These are phyloP conservation scores for Philotrypesis tridentata DNA, from an alignment of 1,140 invertebrate species.

Conservation along the genomic window DNA sequence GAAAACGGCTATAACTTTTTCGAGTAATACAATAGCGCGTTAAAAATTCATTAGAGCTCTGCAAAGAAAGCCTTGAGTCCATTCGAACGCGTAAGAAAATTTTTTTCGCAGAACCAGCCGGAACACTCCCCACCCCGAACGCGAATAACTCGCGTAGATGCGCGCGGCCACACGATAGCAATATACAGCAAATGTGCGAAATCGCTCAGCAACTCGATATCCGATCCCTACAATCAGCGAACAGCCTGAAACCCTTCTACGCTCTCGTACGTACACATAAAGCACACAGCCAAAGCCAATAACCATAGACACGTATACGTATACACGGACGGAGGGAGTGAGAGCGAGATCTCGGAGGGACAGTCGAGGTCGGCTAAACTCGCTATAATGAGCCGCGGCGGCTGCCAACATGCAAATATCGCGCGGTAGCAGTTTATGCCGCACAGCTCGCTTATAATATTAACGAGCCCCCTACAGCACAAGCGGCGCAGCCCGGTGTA, in stretches of 20 bases:
- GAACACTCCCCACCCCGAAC: too few relatives aligned
- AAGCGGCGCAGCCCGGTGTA: background rate
- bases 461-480: constrained; percentile 4
- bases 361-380: constrained; percentile 1
- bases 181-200: background rate
- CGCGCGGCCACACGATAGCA: background rate
- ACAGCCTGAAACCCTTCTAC: background rate
- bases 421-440: constrained; percentile 8
- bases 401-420: background rate
- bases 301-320: background rate
- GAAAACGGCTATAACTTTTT: too few relatives aligned
- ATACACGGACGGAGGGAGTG: background rate
- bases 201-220: background rate
- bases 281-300: background rate
- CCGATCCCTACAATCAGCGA: background rate
- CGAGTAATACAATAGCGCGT: too few relatives aligned
- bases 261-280: background rate
- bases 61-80: too few relatives aligned
- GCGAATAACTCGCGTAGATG: too few relatives aligned
- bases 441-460: constrained; percentile 11
- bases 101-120: too few relatives aligned
- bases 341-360: background rate
- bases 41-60: too few relatives aligned
- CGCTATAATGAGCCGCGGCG: background rate
- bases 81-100: too few relatives aligned